Percentiles rank a stretch among this genome's conserved stretches.
Evolutionary conservation across 2,113 vertebrate genomes (phyloP).

Genomic region (Pteruthius melanotis): DNA sequence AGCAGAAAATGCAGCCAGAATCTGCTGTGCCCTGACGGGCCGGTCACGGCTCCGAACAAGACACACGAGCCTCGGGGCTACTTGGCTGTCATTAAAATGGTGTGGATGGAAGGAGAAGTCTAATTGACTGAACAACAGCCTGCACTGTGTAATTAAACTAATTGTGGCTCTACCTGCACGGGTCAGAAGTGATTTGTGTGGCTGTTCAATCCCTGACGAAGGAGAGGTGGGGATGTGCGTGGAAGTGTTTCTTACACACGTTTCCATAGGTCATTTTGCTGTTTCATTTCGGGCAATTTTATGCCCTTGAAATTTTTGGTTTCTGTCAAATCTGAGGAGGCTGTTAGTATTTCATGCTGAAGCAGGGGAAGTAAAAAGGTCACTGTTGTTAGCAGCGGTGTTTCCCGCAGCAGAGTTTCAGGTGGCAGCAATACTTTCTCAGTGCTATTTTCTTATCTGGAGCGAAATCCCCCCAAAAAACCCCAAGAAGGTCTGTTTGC

Average conservation of each 20-base stretch:
- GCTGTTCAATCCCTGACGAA: neutral
- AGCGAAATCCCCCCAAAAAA: neutral
- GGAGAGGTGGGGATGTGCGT: neutral
- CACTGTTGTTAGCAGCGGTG: neutral
- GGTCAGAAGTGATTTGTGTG: slow-evolving; percentile 17
- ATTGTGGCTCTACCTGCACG: slow-evolving; percentile 41
- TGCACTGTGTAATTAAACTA: slow-evolving; percentile 19
- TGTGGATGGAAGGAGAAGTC: slow-evolving; percentile 24
- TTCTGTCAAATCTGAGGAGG: slow-evolving; percentile 4
- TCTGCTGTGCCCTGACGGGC: neutral
- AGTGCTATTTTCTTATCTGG: neutral
- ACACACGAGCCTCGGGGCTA: neutral
- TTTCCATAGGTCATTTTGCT: neutral
- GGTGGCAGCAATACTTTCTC: neutral
- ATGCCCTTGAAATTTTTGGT: neutral
- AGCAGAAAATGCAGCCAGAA: neutral
- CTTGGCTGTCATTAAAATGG: slow-evolving; percentile 42
- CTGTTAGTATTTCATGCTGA: neutral
- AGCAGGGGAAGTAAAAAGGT: slow-evolving; percentile 3
- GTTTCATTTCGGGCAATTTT: neutral
- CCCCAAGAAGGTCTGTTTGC: neutral
- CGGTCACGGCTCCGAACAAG: neutral
- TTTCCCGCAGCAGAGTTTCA: neutral
- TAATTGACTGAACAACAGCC: slow-evolving; percentile 58
- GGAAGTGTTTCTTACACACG: neutral